Evolutionary conservation across 64 coral and sea anemone genomes (phyloP), one percentile per base, ranked within the genome.

Genomic region (Platygyra sinensis): DNA sequence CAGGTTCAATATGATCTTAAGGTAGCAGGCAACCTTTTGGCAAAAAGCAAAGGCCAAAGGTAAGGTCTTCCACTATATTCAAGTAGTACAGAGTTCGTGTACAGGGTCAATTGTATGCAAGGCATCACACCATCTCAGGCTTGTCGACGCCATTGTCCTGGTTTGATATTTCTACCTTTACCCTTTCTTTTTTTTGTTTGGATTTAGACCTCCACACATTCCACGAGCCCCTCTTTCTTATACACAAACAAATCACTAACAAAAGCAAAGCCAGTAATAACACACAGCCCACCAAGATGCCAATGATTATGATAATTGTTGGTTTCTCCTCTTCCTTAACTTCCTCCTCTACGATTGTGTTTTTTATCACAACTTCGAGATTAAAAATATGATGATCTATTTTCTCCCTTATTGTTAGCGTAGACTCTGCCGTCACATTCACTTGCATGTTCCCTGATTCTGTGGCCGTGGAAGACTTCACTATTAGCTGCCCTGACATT

Each of bases 151-250:
- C 25, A 19, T 32, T 30, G 38, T 65, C 60, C 39, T 28, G 31
- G 9, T 63, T 83, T 39, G 60, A 30, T 18, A 63, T 42, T 42
- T 83, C 33, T 32, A 65, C 80, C 10, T 46, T 33, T 17, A 65
- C 81, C 36, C 36, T 71, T 85, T 39, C 31, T 67, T 22, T 14
- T 50, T 38, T 28, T 49, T 27, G 20, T 9, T 63, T 64, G 10
- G 80, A 42, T 85, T 85, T 71, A 13, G 32, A n/a, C 31, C 52
- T 72, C 81, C 81, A 85, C 6, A 85, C 81, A 46, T 20, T 85
- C 81, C 81, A 85, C 10, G 81, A 85, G 36, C 81, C 81, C 7
- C 81, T 33, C 50, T 85, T 85, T 69, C 62, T 85, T 36, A 46
- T 28, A 51, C 22, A 71, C 24, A 67, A 71, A 71, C 81, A 85